phyloP scores from a whole-genome alignment of 2,888 invertebrate genomes.

The Heliconius cydno region DNA sequence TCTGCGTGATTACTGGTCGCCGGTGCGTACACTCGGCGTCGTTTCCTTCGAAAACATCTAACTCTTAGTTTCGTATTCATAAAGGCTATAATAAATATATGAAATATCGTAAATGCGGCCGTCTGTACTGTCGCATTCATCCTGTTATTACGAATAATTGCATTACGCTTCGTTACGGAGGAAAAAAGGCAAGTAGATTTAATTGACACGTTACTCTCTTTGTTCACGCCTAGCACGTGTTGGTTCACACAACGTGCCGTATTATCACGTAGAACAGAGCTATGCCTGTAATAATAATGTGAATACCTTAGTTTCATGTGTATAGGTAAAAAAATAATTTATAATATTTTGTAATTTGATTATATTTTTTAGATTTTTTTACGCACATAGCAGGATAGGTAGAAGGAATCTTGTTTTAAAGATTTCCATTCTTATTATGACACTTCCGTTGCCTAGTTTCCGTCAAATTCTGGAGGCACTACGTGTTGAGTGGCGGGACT shows the following conservation, averaged over 20 bases:
- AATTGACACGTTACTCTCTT: constrained; percentile 80
- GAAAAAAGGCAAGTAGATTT: constrained; percentile 77
- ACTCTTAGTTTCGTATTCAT: constrained; percentile 45
- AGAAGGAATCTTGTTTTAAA: no score
- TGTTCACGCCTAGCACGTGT: constrained; percentile 75
- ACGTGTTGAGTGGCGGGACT: no score
- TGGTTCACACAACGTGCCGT: constrained; percentile 64
- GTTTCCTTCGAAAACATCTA: constrained; percentile 33
- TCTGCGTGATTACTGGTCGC: constrained; percentile 74
- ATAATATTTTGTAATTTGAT: no score
- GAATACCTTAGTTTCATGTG: constrained; percentile 27
- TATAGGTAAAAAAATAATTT: neutral
- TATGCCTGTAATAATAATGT: constrained; percentile 19
- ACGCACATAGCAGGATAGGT: no score
- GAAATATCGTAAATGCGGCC: constrained; percentile 19
- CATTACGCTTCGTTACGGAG: constrained; percentile 82
- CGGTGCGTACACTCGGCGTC: constrained; percentile 49
- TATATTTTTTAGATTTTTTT: no score
- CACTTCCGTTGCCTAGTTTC: no score
- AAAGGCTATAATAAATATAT: constrained; percentile 29
- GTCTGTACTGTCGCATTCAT: constrained; percentile 74
- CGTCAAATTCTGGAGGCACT: no score
- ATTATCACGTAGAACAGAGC: constrained; percentile 27
- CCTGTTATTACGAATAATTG: constrained; percentile 83
- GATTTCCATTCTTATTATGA: no score